Base-by-base conservation (phyloP, 2,113 vertebrate genomes). In the Phainopepla nitens region DNA sequence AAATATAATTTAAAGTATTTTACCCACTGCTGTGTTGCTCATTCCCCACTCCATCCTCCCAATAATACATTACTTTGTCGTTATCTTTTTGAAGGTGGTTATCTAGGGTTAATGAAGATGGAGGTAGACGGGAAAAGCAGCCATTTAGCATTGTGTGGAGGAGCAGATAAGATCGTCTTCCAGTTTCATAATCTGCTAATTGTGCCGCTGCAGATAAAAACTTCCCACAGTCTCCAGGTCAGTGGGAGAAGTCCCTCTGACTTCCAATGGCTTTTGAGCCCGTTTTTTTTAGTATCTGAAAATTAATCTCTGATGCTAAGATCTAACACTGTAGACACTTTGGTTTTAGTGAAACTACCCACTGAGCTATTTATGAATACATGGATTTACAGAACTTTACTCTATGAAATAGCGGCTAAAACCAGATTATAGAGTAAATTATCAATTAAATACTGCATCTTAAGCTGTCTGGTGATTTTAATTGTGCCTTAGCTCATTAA, bases 21-120 rank as follows among this genome's bases (percentile, higher is more conserved):
- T 44, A 41, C 12, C 29, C 14, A 78, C 53, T 84, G 23, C 33
- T 68, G 0, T 66, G 27, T 42, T 71, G 20, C 25, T 76, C 15
- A 33, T 39, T 10, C 17, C n/a, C 19, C 53, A 51, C 13, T 7
- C 10, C 22, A 1, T 1, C 7, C 35, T 14, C 5, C 58, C 2
- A 1, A 11, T 15, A 51, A 41, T 35, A 33, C 11, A 8, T 71
- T 62, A 45, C 8, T 68, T 64, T 82, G 41, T 69, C 11, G 3
- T 6, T 68, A 69, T 28, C 36, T n/a, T 64, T 75, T 68, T 33
- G 13, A n/a, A 76, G 7, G 17, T 25, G 54, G 22, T 50, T 88
- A 21, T 80, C 42, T 76, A 27, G 70, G 83, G 57, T 45, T 75
- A 78, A 39, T 47, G 23, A 69, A 80, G 31, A 35, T 57, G 62